A percentile compares a stretch with the other conserved stretches of the same genome.
Evolutionary conservation across 2,888 invertebrate species (phyloP).

Genomic region (Acleris laterana): DNA sequence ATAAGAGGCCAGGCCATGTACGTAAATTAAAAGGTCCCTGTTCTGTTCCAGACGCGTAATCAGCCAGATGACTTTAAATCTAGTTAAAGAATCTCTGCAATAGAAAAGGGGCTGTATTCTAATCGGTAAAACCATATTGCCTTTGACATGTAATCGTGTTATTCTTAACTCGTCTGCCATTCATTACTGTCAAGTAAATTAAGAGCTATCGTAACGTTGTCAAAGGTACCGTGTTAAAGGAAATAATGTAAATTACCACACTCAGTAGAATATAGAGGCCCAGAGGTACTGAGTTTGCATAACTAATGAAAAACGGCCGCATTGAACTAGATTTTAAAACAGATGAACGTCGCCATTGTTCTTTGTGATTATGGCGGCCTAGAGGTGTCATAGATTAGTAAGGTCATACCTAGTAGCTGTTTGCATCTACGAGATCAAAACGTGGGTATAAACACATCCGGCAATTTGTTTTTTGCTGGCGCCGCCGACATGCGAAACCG

Average conservation of each 20-base stretch:
- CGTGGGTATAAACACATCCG: not conserved
- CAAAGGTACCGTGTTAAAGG: no score
- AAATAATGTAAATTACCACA: no score
- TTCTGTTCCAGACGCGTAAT: slow-evolving; percentile 32
- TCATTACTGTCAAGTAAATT: no score
- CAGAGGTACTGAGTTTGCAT: slow-evolving; percentile 25
- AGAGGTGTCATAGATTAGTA: slow-evolving; percentile 32
- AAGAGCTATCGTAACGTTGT: no score
- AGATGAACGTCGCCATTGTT: slow-evolving; percentile 36
- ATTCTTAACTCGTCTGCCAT: no score
- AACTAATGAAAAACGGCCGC: slow-evolving; percentile 23
- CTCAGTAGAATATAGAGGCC: no score
- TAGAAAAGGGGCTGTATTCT: not conserved
- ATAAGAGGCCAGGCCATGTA: slow-evolving; percentile 20
- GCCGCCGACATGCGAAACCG: no score
- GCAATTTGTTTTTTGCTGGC: not conserved
- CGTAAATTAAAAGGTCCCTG: slow-evolving; percentile 27
- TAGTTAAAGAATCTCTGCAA: slow-evolving; percentile 12
- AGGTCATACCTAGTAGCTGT: slow-evolving; percentile 20
- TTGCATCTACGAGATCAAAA: slow-evolving; percentile 25
- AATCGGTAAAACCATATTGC: no score
- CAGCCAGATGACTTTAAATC: slow-evolving; percentile 13
- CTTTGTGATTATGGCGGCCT: slow-evolving; percentile 26
- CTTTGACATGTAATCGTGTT: no score
- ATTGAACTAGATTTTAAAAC: slow-evolving; percentile 33